These are phyloP conservation scores for Cercocebus atys DNA, from an alignment of 2,113 vertebrate species.

Conservation along the genomic window DNA sequence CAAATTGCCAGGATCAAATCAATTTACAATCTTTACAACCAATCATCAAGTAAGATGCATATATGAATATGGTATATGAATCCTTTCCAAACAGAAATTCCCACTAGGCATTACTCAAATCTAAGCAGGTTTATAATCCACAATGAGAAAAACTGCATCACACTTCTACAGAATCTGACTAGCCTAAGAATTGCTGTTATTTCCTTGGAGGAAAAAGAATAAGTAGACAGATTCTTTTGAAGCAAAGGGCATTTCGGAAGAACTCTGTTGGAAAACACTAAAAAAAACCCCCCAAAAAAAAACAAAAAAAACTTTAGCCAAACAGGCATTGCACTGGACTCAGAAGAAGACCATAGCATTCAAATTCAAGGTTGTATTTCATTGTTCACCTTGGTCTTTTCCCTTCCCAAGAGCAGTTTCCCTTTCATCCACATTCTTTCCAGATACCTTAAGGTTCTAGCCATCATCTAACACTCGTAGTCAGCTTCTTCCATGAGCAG, in stretches of 20 bases:
- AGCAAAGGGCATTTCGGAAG: constrained; percentile 39
- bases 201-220: constrained; percentile 38
- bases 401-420: not conserved
- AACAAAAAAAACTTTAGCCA: not conserved
- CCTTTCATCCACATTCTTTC: constrained; percentile 1
- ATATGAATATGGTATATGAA: not conserved
- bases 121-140: not conserved
- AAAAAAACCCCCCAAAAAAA: not conserved
- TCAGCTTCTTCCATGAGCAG: constrained; percentile 8
- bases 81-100: constrained; percentile 32
- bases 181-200: constrained; percentile 10
- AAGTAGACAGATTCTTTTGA: constrained; percentile 26
- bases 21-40: constrained; percentile 11
- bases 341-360: not conserved
- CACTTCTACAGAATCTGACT: not conserved
- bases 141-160: constrained; percentile 23
- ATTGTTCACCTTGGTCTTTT: not conserved
- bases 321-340: not conserved
- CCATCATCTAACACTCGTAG: not conserved
- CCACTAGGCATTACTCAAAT: not conserved
- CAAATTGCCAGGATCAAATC: constrained; percentile 8
- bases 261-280: constrained; percentile 9
- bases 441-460: not conserved
- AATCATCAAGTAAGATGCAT: not conserved
- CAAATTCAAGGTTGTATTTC: constrained; percentile 42